These are phyloP conservation scores for Tipula helvola DNA, from an alignment of 2,888 invertebrate genomes.

Conservation along the genomic window DNA sequence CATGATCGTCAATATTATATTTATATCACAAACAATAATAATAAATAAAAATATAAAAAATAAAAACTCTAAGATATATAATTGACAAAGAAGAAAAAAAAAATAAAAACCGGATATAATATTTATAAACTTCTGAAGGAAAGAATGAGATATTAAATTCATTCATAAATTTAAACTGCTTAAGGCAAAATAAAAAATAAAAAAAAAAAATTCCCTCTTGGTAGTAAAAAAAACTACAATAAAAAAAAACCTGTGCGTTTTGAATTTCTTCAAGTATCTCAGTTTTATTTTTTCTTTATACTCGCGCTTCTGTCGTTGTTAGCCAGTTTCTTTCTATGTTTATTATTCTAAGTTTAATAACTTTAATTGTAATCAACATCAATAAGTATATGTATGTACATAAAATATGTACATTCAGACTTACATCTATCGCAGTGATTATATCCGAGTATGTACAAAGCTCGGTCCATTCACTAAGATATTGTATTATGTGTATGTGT, in stretches of 20 bases:
- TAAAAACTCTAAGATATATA: background rate
- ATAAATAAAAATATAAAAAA: background rate
- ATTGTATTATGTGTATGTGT: too few relatives aligned
- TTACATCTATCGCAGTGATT: background rate
- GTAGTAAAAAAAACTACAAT: background rate
- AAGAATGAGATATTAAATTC: conserved; percentile 7
- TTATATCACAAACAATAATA: conserved; percentile 4
- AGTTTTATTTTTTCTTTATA: background rate
- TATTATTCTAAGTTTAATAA: background rate
- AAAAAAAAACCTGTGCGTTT: background rate
- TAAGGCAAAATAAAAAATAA: background rate
- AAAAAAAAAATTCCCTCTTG: background rate
- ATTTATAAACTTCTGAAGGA: background rate
- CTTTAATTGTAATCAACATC: background rate
- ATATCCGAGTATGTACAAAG: too few relatives aligned
- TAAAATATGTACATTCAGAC: background rate
- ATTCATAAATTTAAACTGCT: conserved; percentile 9
- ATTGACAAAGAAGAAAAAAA: background rate
- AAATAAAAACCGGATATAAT: background rate
- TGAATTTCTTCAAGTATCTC: background rate
- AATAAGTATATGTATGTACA: background rate
- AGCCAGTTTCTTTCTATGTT: background rate
- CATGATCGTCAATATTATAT: conserved; percentile 4
- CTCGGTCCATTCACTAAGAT: too few relatives aligned
- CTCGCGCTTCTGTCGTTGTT: background rate